Base-by-base conservation (phyloP, 2,113 vertebrate genomes). In the Holacanthus passer region DNA sequence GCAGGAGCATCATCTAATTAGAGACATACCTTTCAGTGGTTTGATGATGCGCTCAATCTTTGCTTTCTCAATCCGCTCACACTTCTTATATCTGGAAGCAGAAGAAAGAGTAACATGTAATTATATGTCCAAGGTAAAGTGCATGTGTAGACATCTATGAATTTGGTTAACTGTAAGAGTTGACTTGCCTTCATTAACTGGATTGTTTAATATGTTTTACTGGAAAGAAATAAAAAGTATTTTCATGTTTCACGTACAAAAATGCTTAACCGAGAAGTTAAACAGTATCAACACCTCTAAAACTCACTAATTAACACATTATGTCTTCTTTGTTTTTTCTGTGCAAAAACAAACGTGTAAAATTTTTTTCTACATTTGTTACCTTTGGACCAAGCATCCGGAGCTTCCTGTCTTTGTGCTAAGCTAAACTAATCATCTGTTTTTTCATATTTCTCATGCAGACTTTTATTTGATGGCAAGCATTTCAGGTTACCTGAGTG, bases 51-150 rank as follows among this genome's bases (percentile, higher is more conserved):
- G 95, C 13, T 93, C 91, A 59, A 93, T 88, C 90, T 95, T 96
- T 35, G 93, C 94, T 55, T 93, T 94, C 86, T 96, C 96, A 70
- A 98, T 97, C 91, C 94, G 94, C 2, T 95, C 95, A 77, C 97
- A 98, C 83, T 94, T 96, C 85, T 92, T 96, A 84, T 96, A 95
- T 94, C 97, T 98, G 82, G 19, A 41, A 43, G 50, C 1, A 92
- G 1, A 63, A 73, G 58, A 91, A 91, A 81, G 22, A 82, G 59
- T 78, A 45, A 84, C 58, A 45, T 31, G 27, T 17, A 4, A 72
- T 32, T 63, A 14, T 53, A 7, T 12, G 9, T n/a, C 3, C 3
- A 27, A 32, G 29, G 22, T 50, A 43, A 78, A 82, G 32, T 45
- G 71, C n/a, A 45, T 43, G 24, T 81, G 77, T 64, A 82, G 22